Evolutionary conservation across 2,888 invertebrate species (phyloP), one percentile per base, ranked within the genome.

Genomic region (Volucella inanis): DNA sequence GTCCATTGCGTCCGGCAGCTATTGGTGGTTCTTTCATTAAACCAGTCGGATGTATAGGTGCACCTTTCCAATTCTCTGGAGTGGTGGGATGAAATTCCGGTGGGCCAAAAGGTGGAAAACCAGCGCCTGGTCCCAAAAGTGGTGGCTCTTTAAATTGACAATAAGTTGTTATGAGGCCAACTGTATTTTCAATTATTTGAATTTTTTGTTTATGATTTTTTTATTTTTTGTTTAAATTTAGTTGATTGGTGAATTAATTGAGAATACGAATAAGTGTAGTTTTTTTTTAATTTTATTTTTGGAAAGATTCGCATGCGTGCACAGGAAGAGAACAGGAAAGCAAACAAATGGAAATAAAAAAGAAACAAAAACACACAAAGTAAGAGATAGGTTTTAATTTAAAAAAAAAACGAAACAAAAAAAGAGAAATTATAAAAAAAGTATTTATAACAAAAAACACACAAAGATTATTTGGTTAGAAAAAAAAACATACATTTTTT

Each of bases 21-120:
- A 94, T 93, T 87, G 92, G 89, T 88, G 94, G 93, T 76, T 94
- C 94, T 90, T 94, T 94, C 93, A 94, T 94, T 91, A 94, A 93
- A 4, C 94, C 94, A 15, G 94, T 90, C 84, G 91, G 90, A 89
- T 92, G 92, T 83, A 91, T 90, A 67, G 91, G 89, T 85, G 91
- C 89, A 45, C 91, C 90, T 88, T 92, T 92, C 92, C 92, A 92
- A 87, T 90, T 91, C 43, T 92, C 92, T 61, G 91, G 91, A 86
- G 91, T 90, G 89, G 91, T 90, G 89, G 91, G 90, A 90, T 92
- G 92, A 87, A 91, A 92, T 88, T 92, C 92, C 85, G 91, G 90
- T 88, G 92, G 90, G 77, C 92, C 91, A 88, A 92, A 92, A 88
- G 90, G 90, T 88, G 91, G 90, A 87, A 92, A 91, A 41, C 88